Evolutionary conservation across 2,888 invertebrate species (phyloP).

Genomic region (Thumatha senex): DNA sequence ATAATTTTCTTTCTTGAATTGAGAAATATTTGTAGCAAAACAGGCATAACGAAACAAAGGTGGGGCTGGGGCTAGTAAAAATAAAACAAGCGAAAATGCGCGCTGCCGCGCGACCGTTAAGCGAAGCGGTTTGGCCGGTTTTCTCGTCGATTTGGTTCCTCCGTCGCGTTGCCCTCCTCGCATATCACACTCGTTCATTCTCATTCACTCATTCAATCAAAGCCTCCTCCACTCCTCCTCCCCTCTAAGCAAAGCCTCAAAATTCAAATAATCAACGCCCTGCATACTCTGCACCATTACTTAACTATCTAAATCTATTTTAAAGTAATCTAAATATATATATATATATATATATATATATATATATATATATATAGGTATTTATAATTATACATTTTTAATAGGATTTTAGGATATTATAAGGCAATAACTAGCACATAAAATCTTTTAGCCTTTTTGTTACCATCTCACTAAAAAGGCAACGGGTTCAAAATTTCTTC

Average conservation of each 20-base stretch:
- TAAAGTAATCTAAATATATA: too few relatives aligned
- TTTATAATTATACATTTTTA: too few relatives aligned
- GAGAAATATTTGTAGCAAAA: conserved; percentile 43
- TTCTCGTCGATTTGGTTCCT: conserved; percentile 49
- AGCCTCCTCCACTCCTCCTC: conserved; percentile 66
- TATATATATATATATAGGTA: too few relatives aligned
- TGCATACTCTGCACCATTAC: background rate
- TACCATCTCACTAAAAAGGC: too few relatives aligned
- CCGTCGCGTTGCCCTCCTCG: conserved; percentile 52
- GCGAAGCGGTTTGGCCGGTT: conserved; percentile 80
- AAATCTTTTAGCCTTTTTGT: too few relatives aligned
- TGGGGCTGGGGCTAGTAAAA: conserved; percentile 64
- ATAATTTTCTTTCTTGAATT: conserved; percentile 27
- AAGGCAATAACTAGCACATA: too few relatives aligned
- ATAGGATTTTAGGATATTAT: too few relatives aligned
- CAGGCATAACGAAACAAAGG: conserved; percentile 74
- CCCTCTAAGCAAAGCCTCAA: conserved; percentile 15
- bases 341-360: too few relatives aligned
- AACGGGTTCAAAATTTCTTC: too few relatives aligned
- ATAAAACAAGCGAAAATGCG: conserved; percentile 72
- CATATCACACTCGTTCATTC: conserved; percentile 3
- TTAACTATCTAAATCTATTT: too few relatives aligned
- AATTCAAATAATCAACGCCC: too few relatives aligned
- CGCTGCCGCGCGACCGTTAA: conserved; percentile 76
- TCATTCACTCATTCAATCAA: conserved; percentile 26